Base-by-base conservation (phyloP, 1,140 invertebrate genomes). In the Neocloeon triangulifer region DNA sequence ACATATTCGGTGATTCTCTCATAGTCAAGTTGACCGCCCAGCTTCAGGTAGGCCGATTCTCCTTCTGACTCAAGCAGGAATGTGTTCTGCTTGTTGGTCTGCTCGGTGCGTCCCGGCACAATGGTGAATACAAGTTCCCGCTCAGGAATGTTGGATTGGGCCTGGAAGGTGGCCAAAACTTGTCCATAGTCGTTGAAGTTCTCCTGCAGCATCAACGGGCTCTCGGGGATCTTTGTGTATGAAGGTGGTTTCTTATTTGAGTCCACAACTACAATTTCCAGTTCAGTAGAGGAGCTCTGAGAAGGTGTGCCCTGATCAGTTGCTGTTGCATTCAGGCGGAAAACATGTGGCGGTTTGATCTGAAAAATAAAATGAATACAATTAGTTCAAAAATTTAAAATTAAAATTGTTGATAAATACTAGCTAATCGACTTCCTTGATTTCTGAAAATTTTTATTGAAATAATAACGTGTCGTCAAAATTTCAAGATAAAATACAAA, bases 231-330 rank as follows among this genome's bases (percentile, higher is more conserved):
- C 35, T 62, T 54, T 27, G 64, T 58, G 42, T 79, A 79, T 22
- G 56, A 61, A 27, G 85, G 85, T 23, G 80, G 70, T 51, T 85
- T 82, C 50, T 82, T 85, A 45, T 79, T 70, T 2, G 80, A 80
- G 44, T 81, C 78, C 1, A 86, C 77, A 13, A 89, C 78, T 37
- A 67, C 62, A 38, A 91, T 79, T 37, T 73, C 64, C 36, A 89
- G 60, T 45, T 73, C 67, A 32, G 78, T 80, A 25, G 59, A 58
- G 39, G 65, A 65, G 36, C 59, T 55, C 44, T 66, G 59, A 3
- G 63, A 60, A 23, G 52, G 55, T 38, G 58, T 52, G 5, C 80
- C 80, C 42, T 67, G 63, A 52, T 91, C 85, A 19, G 60, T 62
- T 1, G 82, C 84, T 23, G 64, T 63, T 1, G 77, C 79, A 37